These are phyloP conservation scores for Strix uralensis DNA, from an alignment of 2,113 vertebrate genomes.

Conservation along the genomic window DNA sequence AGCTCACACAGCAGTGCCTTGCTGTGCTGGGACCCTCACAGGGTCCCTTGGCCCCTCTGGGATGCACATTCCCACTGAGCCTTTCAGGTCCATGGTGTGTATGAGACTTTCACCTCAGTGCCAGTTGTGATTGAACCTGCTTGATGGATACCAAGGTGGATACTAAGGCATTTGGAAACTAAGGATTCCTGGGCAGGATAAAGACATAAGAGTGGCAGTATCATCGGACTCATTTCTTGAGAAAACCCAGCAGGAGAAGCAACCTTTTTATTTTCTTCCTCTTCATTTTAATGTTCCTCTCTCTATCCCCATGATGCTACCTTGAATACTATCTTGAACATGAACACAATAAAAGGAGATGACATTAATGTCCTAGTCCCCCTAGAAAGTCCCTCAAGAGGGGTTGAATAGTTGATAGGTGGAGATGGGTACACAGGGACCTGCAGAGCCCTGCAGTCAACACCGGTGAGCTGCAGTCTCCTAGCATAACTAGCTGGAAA, in stretches of 20 bases:
- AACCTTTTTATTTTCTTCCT: background rate
- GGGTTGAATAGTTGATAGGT: background rate
- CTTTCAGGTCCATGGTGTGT: background rate
- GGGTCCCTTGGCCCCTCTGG: background rate
- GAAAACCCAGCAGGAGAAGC: background rate
- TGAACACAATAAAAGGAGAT: background rate
- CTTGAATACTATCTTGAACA: background rate
- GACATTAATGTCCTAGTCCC: background rate
- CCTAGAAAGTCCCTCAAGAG: background rate
- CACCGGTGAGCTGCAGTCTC: background rate
- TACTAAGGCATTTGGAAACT: background rate
- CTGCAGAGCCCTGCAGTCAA: background rate
- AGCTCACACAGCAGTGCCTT: background rate
- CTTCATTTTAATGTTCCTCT: background rate
- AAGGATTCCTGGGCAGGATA: background rate
- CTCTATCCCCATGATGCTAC: background rate
- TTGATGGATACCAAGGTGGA: background rate
- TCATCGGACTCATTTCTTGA: background rate
- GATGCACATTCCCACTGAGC: background rate
- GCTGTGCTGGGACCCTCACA: background rate
- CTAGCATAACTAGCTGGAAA: background rate
- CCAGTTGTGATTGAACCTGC: background rate
- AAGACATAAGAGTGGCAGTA: background rate
- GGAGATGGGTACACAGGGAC: background rate
- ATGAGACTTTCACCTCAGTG: background rate